Conservation (phyloP, 2,113 vertebrate genomes). For the Elaphurus davidianus region DNA sequence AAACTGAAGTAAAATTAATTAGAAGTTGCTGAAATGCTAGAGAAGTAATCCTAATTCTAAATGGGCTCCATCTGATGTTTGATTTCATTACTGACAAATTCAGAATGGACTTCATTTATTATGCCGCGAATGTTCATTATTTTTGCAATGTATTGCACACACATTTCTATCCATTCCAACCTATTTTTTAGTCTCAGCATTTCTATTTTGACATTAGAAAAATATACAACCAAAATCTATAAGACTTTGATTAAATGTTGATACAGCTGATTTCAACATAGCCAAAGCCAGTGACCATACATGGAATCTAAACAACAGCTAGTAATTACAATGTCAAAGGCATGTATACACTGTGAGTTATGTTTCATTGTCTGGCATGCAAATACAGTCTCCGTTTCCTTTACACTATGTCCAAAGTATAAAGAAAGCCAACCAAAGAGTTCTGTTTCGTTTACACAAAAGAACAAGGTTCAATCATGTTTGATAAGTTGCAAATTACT, state of each 20-base stretch:
- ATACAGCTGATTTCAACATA: constrained; percentile 91
- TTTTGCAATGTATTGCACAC: constrained; percentile 81
- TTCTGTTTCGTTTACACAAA: constrained; percentile 90
- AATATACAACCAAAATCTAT: constrained; percentile 90
- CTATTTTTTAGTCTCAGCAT: constrained; percentile 84
- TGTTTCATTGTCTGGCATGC: constrained; percentile 92
- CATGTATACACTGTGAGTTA: constrained; percentile 90
- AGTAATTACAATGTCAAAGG: constrained; percentile 90
- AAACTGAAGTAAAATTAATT: constrained; percentile 78
- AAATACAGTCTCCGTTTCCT: constrained; percentile 87
- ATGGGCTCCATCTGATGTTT: constrained; percentile 73
- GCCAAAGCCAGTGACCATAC: constrained; percentile 87
- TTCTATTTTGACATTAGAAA: constrained; percentile 89
- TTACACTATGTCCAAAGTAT: constrained; percentile 88
- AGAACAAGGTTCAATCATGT: constrained; percentile 92
- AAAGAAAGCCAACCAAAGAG: constrained; percentile 88
- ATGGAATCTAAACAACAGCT: constrained; percentile 90
- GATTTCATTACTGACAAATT: constrained; percentile 73
- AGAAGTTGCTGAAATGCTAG: constrained; percentile 77
- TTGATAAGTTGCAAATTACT: constrained; percentile 93
- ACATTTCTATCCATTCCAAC: constrained; percentile 79
- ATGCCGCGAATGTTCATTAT: constrained; percentile 79
- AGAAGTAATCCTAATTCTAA: constrained; percentile 76
- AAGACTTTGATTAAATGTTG: constrained; percentile 93
- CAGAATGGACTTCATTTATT: constrained; percentile 73